Evolutionary conservation across 92 coral and sea anemone species (phyloP).

Genomic region (Micromussa lordhowensis): DNA sequence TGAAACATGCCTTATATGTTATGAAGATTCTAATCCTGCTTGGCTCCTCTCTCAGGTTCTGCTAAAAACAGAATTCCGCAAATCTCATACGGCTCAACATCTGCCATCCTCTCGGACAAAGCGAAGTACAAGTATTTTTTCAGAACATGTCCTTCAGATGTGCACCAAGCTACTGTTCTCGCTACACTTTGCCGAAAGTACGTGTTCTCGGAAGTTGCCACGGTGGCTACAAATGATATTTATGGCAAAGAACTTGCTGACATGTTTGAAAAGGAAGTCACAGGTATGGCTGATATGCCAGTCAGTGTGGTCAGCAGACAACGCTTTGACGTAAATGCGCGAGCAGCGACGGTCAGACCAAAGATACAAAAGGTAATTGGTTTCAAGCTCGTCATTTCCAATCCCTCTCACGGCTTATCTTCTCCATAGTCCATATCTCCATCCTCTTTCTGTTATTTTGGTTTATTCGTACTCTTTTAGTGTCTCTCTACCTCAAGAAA

Average conservation of each 20-base stretch:
- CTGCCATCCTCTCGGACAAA: slow-evolving; percentile 90
- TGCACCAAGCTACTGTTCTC: slow-evolving; percentile 90
- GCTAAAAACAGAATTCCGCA: slow-evolving; percentile 86
- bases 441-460: no score
- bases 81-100: slow-evolving; percentile 95
- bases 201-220: slow-evolving; percentile 92
- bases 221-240: slow-evolving; percentile 89
- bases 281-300: slow-evolving; percentile 82
- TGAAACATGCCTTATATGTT: background rate
- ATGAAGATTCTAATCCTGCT: background rate
- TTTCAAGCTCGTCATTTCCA: background rate
- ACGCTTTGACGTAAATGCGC: slow-evolving; percentile 85
- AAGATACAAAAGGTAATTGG: slow-evolving; percentile 85
- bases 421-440: background rate
- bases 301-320: slow-evolving; percentile 89
- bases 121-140: slow-evolving; percentile 91
- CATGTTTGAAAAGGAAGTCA: slow-evolving; percentile 82
- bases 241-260: slow-evolving; percentile 92
- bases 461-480: no score
- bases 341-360: slow-evolving; percentile 94
- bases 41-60: slow-evolving; percentile 67
- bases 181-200: slow-evolving; percentile 86
- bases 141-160: slow-evolving; percentile 92
- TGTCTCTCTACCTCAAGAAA: no score
- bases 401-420: background rate